phyloP scores from a whole-genome alignment of 1,140 invertebrate genomes.

The Pseudomyrmex sp. region DNA sequence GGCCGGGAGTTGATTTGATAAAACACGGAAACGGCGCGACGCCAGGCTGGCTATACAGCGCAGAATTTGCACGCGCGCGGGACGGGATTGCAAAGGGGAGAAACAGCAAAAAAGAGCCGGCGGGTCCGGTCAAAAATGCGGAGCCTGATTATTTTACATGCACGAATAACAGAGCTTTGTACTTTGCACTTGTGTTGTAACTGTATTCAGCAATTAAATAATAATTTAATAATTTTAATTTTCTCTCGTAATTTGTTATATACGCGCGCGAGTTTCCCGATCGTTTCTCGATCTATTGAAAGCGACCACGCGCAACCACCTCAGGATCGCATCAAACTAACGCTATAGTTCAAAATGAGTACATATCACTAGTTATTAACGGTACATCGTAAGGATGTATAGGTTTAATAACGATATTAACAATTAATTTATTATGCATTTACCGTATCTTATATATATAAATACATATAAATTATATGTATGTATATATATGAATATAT shows the following conservation, averaged over 20 bases:
- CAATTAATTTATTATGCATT: conserved; percentile 77
- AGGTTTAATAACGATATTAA: conserved; percentile 66
- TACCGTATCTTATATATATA: conserved; percentile 76
- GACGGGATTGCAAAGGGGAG: no score
- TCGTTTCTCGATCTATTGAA: conserved; percentile 27
- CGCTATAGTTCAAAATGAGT: conserved; percentile 77
- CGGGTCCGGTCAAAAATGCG: conserved; percentile 6
- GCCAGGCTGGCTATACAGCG: neutral
- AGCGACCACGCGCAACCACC: conserved; percentile 47
- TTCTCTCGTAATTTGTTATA: no score
- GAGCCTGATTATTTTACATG: neutral
- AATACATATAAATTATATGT: conserved; percentile 46
- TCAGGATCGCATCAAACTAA: conserved; percentile 74
- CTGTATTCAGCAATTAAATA: no score
- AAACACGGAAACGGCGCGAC: conserved; percentile 64
- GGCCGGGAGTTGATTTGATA: conserved; percentile 68
- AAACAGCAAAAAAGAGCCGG: conserved; percentile 13
- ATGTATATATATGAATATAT: conserved; percentile 55
- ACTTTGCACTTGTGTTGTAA: no score
- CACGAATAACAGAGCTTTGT: neutral
- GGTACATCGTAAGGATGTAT: conserved; percentile 57
- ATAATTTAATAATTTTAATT: no score
- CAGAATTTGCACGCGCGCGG: conserved; percentile 51
- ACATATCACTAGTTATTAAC: conserved; percentile 77
- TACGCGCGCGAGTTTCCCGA: neutral